phyloP scores from a whole-genome alignment of 2,113 vertebrate species.

The Cyprinus carpio region DNA sequence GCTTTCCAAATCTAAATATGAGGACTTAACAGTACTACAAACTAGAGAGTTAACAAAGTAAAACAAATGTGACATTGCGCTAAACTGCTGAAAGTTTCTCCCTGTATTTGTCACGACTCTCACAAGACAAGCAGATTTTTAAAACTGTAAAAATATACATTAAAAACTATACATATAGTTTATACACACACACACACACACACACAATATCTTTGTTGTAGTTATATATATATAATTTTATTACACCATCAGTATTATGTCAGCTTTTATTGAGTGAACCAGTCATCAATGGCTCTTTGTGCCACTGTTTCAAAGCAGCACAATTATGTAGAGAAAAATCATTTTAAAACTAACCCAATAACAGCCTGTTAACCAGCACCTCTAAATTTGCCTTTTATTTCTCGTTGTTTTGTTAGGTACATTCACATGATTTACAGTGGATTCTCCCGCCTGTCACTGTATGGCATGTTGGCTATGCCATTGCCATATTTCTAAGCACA shows the following conservation, averaged over 20 bases:
- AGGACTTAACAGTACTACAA: too few relatives aligned
- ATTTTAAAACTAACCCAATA: neutral
- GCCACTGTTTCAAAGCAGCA: neutral
- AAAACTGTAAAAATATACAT: too few relatives aligned
- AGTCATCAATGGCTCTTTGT: neutral
- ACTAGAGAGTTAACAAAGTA: too few relatives aligned
- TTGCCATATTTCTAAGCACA: constrained; percentile 66
- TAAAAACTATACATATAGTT: too few relatives aligned
- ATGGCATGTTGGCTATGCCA: constrained; percentile 46
- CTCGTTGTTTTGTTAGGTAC: neutral
- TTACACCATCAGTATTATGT: neutral
- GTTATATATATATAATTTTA: neutral
- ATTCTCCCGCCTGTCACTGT: neutral
- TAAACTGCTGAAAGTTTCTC: too few relatives aligned
- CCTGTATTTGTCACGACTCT: too few relatives aligned
- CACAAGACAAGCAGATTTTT: too few relatives aligned
- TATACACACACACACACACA: too few relatives aligned
- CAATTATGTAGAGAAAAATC: neutral
- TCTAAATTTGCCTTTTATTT: neutral
- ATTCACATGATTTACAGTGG: neutral
- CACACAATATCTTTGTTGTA: neutral
- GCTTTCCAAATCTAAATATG: too few relatives aligned
- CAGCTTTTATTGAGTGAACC: neutral
- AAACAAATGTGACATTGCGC: too few relatives aligned
- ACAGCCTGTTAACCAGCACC: neutral